phyloP scores from a whole-genome alignment of 2,113 vertebrate genomes.

The Larimichthys crocea region DNA sequence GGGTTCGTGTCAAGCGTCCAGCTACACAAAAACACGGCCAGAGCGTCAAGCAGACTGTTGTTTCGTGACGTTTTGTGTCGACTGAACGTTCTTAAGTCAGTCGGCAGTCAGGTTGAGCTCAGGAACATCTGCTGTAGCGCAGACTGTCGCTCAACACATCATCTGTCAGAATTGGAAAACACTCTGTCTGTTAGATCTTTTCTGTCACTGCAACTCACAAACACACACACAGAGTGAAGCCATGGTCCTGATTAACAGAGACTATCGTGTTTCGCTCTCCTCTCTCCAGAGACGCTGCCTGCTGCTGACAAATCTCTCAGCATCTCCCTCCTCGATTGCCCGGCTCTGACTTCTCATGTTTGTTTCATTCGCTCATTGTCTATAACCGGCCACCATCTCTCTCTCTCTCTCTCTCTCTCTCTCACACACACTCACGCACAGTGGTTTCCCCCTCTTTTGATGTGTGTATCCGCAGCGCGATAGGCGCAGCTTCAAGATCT shows the following conservation, averaged over 20 bases:
- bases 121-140: slow-evolving; percentile 48
- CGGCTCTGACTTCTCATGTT: slow-evolving; percentile 39
- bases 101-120: slow-evolving; percentile 26
- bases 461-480: slow-evolving; percentile 64
- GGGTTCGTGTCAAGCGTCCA: neutral
- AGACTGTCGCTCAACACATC: slow-evolving; percentile 20
- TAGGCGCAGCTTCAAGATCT: slow-evolving; percentile 59
- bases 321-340: slow-evolving; percentile 34
- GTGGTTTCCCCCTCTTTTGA: slow-evolving; percentile 58
- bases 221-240: slow-evolving; percentile 19
- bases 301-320: slow-evolving; percentile 49
- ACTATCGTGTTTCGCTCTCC: slow-evolving; percentile 52
- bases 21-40: neutral
- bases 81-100: neutral
- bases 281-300: slow-evolving; percentile 37
- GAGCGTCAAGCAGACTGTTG: neutral
- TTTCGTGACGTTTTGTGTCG: neutral
- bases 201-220: slow-evolving; percentile 15
- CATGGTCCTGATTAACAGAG: slow-evolving; percentile 41
- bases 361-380: slow-evolving; percentile 39
- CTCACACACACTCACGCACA: neutral
- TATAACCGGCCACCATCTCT: slow-evolving; percentile 5
- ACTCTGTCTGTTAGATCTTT: slow-evolving; percentile 25
- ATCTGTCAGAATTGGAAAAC: slow-evolving; percentile 50
- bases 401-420: neutral